These are phyloP conservation scores for Malurus alboscapulatus DNA, from an alignment of 2,113 vertebrate genomes.

Conservation along the genomic window DNA sequence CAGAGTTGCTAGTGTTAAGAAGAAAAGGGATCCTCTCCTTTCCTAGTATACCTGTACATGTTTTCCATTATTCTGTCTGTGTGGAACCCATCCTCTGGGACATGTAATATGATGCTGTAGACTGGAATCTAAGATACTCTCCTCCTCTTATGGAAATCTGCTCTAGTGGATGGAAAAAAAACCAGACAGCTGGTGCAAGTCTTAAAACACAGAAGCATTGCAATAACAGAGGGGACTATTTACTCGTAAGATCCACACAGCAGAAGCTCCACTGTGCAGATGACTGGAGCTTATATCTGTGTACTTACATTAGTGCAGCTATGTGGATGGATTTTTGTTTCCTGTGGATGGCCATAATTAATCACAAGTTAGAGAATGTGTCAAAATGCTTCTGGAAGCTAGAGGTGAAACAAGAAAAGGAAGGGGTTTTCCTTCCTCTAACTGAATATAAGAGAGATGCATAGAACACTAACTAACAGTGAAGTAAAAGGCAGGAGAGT, in stretches of 20 bases:
- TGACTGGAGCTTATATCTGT: background rate
- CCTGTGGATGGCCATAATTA: background rate
- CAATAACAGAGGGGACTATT: background rate
- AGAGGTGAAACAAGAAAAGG: background rate
- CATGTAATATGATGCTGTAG: background rate
- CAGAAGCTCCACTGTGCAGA: background rate
- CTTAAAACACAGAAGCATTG: background rate
- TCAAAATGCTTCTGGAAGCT: background rate
- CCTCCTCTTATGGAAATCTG: background rate
- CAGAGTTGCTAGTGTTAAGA: background rate
- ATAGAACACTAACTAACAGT: background rate
- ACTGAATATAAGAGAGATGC: background rate
- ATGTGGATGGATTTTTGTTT: background rate
- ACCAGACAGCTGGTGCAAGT: background rate
- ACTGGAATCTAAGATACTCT: background rate
- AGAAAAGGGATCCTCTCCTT: background rate
- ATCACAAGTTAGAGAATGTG: background rate
- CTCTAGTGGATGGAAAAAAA: background rate
- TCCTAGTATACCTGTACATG: rapidly evolving
- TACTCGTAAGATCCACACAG: background rate
- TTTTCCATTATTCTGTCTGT: background rate
- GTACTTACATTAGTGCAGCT: background rate
- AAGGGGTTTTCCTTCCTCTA: background rate
- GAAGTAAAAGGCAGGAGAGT: background rate
- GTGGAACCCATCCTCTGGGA: background rate